These are phyloP conservation scores for Leptinotarsa tumamoca DNA, from an alignment of 2,888 invertebrate species.

Conservation along the genomic window DNA sequence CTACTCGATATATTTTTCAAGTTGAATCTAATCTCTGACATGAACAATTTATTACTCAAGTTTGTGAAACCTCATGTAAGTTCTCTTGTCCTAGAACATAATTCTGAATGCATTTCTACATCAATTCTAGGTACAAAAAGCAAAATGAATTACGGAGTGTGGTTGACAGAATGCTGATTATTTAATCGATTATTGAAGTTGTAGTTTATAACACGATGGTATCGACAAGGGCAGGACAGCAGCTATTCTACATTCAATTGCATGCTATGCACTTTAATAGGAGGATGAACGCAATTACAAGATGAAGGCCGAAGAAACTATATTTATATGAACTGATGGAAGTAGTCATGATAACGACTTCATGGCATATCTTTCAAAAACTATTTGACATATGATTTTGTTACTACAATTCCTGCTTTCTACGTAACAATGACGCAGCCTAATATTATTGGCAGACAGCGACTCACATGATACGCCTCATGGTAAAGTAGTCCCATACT, in stretches of 20 bases:
- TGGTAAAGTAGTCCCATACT: constrained; percentile 35
- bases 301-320: constrained; percentile 6
- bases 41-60: neutral
- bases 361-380: constrained; percentile 26
- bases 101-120: neutral
- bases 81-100: neutral
- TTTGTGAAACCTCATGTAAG: constrained; percentile 6
- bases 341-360: constrained; percentile 26
- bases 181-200: constrained; percentile 37
- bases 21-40: neutral
- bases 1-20: neutral
- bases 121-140: neutral
- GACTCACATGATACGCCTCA: constrained; percentile 23
- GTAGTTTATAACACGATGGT: constrained; percentile 29
- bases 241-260: constrained; percentile 12
- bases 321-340: constrained; percentile 18
- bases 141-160: constrained; percentile 33
- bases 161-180: constrained; percentile 36
- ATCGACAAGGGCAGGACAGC: constrained; percentile 13
- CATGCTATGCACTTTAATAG: constrained; percentile 3
- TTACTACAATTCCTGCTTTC: neutral
- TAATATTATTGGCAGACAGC: constrained; percentile 8
- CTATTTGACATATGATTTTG: constrained; percentile 6
- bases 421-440: neutral
- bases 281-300: constrained; percentile 8